Conservation (phyloP, 2,797 vertebrate genomes). For the Etheostoma perlongum region DNA sequence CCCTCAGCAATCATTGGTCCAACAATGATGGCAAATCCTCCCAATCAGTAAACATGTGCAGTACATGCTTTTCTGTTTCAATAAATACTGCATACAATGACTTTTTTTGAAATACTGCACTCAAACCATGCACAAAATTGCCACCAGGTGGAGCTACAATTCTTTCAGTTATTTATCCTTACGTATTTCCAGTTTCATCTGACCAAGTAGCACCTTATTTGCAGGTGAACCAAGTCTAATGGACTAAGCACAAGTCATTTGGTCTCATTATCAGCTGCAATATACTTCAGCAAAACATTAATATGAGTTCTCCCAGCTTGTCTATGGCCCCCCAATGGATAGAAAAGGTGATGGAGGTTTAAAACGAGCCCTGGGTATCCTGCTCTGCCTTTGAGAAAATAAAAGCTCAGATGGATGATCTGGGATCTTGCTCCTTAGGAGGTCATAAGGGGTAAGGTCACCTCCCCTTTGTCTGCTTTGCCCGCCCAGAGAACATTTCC, state of each 20-base stretch:
- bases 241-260: not conserved
- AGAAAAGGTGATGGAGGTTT: no score
- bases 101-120: not conserved
- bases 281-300: not conserved
- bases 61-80: not conserved
- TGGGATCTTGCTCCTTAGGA: no score
- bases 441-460: no score
- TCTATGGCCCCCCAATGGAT: no score
- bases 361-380: no score
- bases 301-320: no score
- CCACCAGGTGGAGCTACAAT: conserved; percentile 53
- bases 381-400: no score
- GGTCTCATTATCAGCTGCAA: conserved; percentile 8
- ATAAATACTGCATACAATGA: not conserved
- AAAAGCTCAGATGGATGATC: no score
- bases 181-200: not conserved
- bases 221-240: conserved; percentile 1
- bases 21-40: not conserved
- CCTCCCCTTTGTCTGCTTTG: no score
- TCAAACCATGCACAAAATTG: not conserved
- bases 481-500: no score
- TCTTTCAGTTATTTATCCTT: not conserved
- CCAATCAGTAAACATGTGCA: not conserved
- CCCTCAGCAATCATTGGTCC: not conserved
- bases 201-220: not conserved